A percentile compares a stretch with the other conserved stretches of the same genome.
Evolutionary conservation across 2,888 invertebrate species (phyloP).

Genomic region (Tupiocoris notatus): DNA sequence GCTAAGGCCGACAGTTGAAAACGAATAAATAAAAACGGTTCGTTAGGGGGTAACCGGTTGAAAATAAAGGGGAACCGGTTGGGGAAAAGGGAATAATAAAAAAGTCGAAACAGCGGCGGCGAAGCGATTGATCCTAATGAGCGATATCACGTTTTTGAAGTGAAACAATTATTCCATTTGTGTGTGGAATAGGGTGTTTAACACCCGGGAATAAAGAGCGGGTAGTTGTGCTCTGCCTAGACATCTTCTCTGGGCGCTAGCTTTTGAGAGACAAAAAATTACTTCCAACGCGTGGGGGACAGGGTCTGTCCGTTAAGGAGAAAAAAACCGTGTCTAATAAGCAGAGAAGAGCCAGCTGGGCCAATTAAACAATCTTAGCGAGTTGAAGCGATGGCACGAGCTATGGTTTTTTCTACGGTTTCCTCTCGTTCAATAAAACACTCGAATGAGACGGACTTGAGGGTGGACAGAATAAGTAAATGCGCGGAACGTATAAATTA

Average conservation of each 20-base stretch:
- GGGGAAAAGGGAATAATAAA: not conserved
- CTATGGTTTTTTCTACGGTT: not conserved
- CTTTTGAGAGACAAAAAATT: not conserved
- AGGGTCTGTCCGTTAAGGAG: not conserved
- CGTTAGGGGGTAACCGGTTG: not conserved
- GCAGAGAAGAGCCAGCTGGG: slow-evolving; percentile 24
- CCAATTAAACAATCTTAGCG: slow-evolving; percentile 37
- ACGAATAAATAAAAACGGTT: not conserved
- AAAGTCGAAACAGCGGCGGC: slow-evolving; percentile 6
- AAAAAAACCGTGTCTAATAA: slow-evolving; percentile 35
- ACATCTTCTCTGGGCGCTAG: slow-evolving; percentile 19
- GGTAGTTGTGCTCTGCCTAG: slow-evolving; percentile 23
- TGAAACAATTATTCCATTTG: slow-evolving; percentile 42
- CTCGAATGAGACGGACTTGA: not conserved
- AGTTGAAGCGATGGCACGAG: slow-evolving; percentile 33
- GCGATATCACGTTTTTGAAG: slow-evolving; percentile 40
- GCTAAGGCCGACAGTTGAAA: not conserved
- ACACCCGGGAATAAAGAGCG: not conserved
- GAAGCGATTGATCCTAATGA: slow-evolving; percentile 37
- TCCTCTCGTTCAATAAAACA: not conserved
- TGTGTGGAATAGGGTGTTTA: slow-evolving; percentile 33
- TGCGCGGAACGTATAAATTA: too few species aligned
- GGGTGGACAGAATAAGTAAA: not conserved
- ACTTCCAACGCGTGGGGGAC: slow-evolving; percentile 18
- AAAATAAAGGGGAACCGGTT: not conserved